These are phyloP conservation scores for Proteles cristata DNA, from an alignment of 2,113 vertebrate species.

Conservation along the genomic window DNA sequence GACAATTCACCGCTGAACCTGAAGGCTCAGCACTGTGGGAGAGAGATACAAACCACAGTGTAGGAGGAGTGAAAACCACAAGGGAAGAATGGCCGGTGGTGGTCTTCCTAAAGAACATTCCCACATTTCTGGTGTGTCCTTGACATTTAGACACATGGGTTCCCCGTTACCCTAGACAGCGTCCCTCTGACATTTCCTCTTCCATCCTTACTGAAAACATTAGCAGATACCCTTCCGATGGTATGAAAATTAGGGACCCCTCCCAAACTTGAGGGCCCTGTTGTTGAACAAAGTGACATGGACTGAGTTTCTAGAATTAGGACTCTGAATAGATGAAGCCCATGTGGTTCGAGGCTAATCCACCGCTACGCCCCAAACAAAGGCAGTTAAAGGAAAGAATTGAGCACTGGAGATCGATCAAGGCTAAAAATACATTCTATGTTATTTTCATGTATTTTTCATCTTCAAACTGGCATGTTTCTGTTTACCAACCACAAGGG, in stretches of 20 bases:
- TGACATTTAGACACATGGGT: fast-evolving
- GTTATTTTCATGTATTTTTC: background rate
- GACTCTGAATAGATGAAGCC: conserved; percentile 29
- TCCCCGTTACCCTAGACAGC: background rate
- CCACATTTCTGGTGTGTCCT: fast-evolving
- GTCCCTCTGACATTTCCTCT: background rate
- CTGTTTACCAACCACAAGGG: background rate
- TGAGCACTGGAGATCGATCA: background rate
- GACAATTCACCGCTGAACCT: background rate
- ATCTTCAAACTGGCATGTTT: background rate
- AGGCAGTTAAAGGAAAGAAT: background rate
- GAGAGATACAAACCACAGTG: background rate
- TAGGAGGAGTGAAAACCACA: background rate
- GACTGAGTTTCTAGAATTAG: background rate
- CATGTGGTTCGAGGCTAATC: background rate
- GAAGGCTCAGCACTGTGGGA: background rate
- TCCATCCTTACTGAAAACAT: conserved; percentile 48
- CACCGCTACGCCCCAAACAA: background rate
- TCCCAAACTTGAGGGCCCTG: conserved; percentile 44
- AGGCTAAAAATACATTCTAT: background rate
- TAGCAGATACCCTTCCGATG: conserved; percentile 49
- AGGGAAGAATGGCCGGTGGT: no score
- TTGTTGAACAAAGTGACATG: conserved; percentile 76
- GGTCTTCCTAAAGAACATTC: background rate
- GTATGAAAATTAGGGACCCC: background rate